phyloP scores from a whole-genome alignment of 1,140 invertebrate species.

The Formica exsecta region DNA sequence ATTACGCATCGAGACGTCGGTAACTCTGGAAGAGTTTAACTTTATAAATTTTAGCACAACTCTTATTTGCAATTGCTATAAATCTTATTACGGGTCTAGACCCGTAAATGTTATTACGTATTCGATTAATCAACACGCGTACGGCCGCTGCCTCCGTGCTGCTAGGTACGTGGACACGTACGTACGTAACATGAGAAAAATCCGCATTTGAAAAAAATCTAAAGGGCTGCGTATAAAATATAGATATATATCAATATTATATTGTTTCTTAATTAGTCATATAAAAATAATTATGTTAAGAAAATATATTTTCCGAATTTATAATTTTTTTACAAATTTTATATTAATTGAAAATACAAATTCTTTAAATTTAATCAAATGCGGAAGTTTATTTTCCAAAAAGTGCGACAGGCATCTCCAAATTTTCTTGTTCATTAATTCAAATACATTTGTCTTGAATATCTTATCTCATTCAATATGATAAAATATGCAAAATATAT shows the following conservation, averaged over 20 bases:
- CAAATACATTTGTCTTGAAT: not conserved
- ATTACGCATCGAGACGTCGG: not conserved
- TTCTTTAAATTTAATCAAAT: conserved; percentile 42
- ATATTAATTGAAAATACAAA: not conserved
- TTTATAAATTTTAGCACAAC: not conserved
- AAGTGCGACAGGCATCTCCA: conserved; percentile 38
- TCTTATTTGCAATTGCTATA: conserved; percentile 21
- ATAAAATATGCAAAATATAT: not conserved
- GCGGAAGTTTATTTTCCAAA: conserved; percentile 18
- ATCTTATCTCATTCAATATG: not conserved
- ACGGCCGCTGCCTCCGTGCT: conserved; percentile 67
- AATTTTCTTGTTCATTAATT: conserved; percentile 23
- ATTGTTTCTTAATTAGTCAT: not conserved
- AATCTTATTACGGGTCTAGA: conserved; percentile 27
- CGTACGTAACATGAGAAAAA: conserved; percentile 66
- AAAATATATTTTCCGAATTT: not conserved
- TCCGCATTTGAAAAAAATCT: conserved; percentile 15
- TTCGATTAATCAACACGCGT: conserved; percentile 52
- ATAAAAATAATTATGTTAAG: not conserved
- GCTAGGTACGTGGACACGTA: conserved; percentile 62
- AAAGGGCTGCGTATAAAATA: not conserved
- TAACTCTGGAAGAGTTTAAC: not conserved
- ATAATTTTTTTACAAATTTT: conserved; percentile 14
- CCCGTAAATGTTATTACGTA: conserved; percentile 43
- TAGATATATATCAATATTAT: not conserved